Base-by-base conservation (phyloP, 2,888 invertebrate species). In the Brachynemurus nebulosus region DNA sequence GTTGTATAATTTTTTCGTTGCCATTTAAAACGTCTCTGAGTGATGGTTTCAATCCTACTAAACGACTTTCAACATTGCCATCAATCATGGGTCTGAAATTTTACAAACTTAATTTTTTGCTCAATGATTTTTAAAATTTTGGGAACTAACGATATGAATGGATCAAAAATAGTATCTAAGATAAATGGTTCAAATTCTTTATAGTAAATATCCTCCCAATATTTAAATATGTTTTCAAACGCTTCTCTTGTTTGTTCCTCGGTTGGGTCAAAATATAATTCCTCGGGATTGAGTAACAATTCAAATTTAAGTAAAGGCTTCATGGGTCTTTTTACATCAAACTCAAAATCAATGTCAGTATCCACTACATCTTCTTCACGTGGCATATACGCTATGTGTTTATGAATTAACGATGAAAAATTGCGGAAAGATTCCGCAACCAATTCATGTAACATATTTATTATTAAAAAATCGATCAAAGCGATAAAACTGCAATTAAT, bases 21-120 rank as follows among this genome's bases (percentile, higher is more conserved):
- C 77, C 76, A 43, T 75, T 71, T 57, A 90, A 67, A 42, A 86
- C 71, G 53, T 76, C 78, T 33, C 70, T 66, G 23, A 90, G 64
- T 48, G 77, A 75, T 0, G 89, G 88, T 0, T 86, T 76, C 20
- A 71, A 68, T 2, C 84, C 84, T 44, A 81, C 80, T 0, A 82
- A 74, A 59, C 83, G 74, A 35, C 84, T 80, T 52, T 88, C 84
- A 56, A 78, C 74, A 55, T 85, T 82, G 14, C 80, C 83, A 72
- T 89, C 86, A 48, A 91, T 82, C 14, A 81, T 75, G 0, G 90
- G 90, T 46, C 83, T 81, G 53, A n/a, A n/a, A n/a, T n/a, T n/a
- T n/a, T n/a, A 38, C 61, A 59, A 41, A 44, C 37, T 12, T 33
- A 5, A 34, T 37, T 37, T 8, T 45, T 8, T 33, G 8, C 27